Evolutionary conservation across 1,140 invertebrate species (phyloP), one percentile per base, ranked within the genome.

Genomic region (Ceratina australensis): DNA sequence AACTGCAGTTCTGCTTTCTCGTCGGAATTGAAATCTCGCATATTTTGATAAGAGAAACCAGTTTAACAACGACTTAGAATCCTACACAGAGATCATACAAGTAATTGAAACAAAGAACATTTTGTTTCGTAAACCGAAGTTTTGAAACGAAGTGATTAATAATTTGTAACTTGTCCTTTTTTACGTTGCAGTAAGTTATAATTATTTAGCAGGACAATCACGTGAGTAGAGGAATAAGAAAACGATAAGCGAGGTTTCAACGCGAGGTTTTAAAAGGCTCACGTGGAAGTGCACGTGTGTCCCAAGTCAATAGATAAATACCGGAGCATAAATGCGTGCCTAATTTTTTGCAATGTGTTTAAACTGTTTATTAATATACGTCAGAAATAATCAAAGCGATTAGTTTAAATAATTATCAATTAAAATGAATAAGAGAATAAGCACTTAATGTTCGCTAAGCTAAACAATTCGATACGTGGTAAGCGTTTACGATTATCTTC

Each of bases 241-340:
- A 26, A 33, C 33, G 42, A 76, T 71, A 76, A 61, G 74, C 66
- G 74, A 76, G 74, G 47, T 76, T 76, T 76, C 65, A 76, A 61
- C 61, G 0, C 28, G n/a, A n/a, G n/a, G 12, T 42, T 69, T 61
- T 2, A 59, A 59, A 24, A 65, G 54, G 52, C 24, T 49, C 20
- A 22, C 24, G 50, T 33, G 28, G 49, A 20, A 65, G 54, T 49
- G 1, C 47, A 50, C 72, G 49, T 66, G 33, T 73, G 54, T 69
- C n/a, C n/a, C n/a, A 7, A 54, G 52, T 54, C 12, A 28, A 49
- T 61, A 76, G 56, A 16, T 59, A 60, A n/a, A 68, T 69, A 52
- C 12, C 1, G 72, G 76, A 72, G 67, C 61, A 66, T 79, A 80
- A 69, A 77, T 88, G 85, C 88, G 87, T 90, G 87, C 89, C 89